A percentile compares a stretch with the other conserved stretches of the same genome.
Conservation (phyloP, 2,113 vertebrate genomes). For the Poicephalus gulielmi region DNA sequence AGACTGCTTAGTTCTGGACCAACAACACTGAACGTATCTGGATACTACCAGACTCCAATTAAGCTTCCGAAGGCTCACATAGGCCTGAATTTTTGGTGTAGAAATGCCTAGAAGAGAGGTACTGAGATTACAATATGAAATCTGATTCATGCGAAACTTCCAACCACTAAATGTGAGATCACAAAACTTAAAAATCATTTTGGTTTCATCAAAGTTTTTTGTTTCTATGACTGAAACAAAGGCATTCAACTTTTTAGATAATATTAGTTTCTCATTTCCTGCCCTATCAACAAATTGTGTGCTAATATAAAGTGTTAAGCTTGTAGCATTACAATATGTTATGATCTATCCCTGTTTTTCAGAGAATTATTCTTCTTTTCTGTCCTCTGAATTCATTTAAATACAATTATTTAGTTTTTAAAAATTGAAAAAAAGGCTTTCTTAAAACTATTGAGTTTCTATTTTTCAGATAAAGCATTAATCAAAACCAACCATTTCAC, state of each 20-base stretch:
- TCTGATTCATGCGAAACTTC: neutral
- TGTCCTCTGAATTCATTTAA: neutral
- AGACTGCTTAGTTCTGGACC: neutral
- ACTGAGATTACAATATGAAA: neutral
- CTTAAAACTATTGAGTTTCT: neutral
- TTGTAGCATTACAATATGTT: neutral
- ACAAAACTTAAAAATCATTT: neutral
- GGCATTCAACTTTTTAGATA: neutral
- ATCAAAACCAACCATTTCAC: neutral
- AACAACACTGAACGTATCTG: neutral
- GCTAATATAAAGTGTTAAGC: neutral
- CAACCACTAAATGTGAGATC: neutral
- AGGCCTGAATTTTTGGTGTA: neutral
- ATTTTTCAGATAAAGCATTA: neutral
- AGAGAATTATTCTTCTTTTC: neutral
- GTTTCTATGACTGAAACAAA: neutral
- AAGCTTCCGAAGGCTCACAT: neutral
- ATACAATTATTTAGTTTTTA: neutral
- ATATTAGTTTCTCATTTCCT: neutral
- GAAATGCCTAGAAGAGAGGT: neutral
- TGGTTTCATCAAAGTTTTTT: neutral
- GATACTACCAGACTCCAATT: neutral
- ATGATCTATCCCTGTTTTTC: neutral
- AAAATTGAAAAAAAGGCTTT: neutral
- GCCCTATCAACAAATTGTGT: neutral